Evolutionary conservation across 53 echinoderm and acorn worm genomes (phyloP), one percentile per base, ranked within the genome.

Genomic region (Crossaster papposus): DNA sequence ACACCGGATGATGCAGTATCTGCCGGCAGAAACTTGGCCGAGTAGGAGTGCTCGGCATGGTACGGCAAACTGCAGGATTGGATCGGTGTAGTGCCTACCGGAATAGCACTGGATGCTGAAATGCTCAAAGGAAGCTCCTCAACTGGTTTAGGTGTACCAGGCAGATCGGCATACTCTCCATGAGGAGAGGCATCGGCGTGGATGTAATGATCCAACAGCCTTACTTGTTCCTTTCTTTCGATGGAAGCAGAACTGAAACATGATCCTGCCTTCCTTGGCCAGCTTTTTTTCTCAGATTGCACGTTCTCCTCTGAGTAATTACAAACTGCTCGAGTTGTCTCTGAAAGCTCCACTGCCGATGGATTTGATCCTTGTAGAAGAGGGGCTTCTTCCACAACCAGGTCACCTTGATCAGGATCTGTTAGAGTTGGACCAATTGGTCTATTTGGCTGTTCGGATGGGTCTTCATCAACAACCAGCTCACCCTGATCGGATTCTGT

Each of bases 1-100:
- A 58, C 9, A 31, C 85, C 74, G 15, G 74, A 30, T n/a, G n/a
- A n/a, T 23, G 33, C 2, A 55, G 22, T 32, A 38, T 31, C 26
- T 7, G 74, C 28, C 54, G 74, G 58, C 17, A 55, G 55, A 37
- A 34, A 74, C 14, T 54, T 76, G 36, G 86, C 53, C 2, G 86
- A 86, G 86, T 86, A 86, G n/a, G 86, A 86, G 55, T 86, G 86
- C 54, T 86, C 86, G 0, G 81, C 58, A 2, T 55, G 62, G 24
- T 82, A 15, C 2, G 53, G 5, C 7, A 33, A 7, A 53, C n/a
- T 51, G 51, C 30, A 30, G 28, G 32, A 29, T 33, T 86, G 86
- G 36, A 36, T 1, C 8, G 77, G 33, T 31, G 10, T 13, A 54
- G 35, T 54, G 54, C 75, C 36, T 34, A 20, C 51, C 75, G 23